phyloP scores from a whole-genome alignment of 2,888 invertebrate species.

The Scaptomyza tumidula region DNA sequence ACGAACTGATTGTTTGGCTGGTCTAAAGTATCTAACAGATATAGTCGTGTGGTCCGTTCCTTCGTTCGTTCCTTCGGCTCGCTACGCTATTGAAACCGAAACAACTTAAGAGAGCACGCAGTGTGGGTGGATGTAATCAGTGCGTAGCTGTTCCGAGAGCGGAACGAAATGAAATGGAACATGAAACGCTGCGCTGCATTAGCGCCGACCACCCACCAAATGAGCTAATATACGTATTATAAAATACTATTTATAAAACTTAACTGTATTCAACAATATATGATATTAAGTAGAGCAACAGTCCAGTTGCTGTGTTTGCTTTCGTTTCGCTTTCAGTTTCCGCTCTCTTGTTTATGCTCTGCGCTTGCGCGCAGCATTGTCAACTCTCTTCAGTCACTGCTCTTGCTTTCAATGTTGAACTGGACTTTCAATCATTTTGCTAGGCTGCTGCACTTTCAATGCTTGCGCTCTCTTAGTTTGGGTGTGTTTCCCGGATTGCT shows the following conservation, averaged over 20 bases:
- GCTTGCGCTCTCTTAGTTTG: conserved; percentile 2
- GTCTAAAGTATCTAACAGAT: conserved; percentile 4
- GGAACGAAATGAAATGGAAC: conserved; percentile 21
- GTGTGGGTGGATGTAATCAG: not conserved
- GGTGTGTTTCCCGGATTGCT: conserved; percentile 3
- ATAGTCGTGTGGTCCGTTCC: conserved; percentile 2
- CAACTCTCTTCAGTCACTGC: conserved; percentile 4
- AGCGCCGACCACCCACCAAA: too few species aligned
- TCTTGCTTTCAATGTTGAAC: conserved; percentile 47
- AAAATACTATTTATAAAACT: not conserved
- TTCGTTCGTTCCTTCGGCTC: conserved; percentile 26
- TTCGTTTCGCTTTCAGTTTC: not conserved
- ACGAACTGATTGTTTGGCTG: conserved; percentile 57
- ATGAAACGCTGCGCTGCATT: not conserved
- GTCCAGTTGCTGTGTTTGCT: not conserved
- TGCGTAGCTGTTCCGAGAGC: conserved; percentile 3
- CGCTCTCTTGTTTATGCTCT: conserved; percentile 6
- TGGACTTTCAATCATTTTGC: conserved; percentile 27
- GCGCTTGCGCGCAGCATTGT: conserved; percentile 28
- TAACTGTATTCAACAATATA: not conserved
- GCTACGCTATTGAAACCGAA: not conserved
- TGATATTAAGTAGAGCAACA: not conserved
- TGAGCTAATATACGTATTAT: too few species aligned
- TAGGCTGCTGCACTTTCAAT: conserved; percentile 13
- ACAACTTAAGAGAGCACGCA: conserved; percentile 9